phyloP scores from a whole-genome alignment of 2,797 vertebrate genomes.

The Sebastes oblongus region DNA sequence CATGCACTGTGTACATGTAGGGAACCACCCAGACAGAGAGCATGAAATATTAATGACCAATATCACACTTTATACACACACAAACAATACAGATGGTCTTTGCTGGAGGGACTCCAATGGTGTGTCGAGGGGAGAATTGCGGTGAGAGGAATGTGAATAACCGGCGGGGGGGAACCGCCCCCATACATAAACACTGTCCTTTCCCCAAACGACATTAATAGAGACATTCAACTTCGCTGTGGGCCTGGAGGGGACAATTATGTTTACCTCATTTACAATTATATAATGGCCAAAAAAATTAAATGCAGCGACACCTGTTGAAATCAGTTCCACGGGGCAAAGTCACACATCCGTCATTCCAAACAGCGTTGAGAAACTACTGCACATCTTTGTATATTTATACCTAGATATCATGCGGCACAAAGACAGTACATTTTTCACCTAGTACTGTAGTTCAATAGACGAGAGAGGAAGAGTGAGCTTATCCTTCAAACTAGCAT shows the following conservation, averaged over 20 bases:
- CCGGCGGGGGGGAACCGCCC: conserved; percentile 20
- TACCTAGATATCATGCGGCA: neutral
- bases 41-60: conserved; percentile 67
- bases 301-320: conserved; percentile 24
- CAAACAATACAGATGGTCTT: conserved; percentile 42
- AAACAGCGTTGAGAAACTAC: neutral
- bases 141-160: conserved; percentile 42
- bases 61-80: conserved; percentile 38
- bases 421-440: neutral
- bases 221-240: conserved; percentile 44
- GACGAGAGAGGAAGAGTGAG: neutral
- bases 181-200: conserved; percentile 43
- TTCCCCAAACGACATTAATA: conserved; percentile 58
- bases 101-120: conserved; percentile 22
- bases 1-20: neutral
- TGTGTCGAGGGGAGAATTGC: conserved; percentile 12
- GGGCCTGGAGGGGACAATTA: conserved; percentile 47
- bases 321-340: neutral
- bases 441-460: neutral
- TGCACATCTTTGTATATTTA: neutral
- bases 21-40: conserved; percentile 43
- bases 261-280: conserved; percentile 57
- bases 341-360: neutral
- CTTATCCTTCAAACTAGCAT: neutral
- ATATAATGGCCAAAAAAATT: conserved; percentile 29